A percentile compares a stretch with the other conserved stretches of the same genome.
Evolutionary conservation across 2,797 vertebrate genomes (phyloP).

Genomic region (Macrochelys suwanniensis): DNA sequence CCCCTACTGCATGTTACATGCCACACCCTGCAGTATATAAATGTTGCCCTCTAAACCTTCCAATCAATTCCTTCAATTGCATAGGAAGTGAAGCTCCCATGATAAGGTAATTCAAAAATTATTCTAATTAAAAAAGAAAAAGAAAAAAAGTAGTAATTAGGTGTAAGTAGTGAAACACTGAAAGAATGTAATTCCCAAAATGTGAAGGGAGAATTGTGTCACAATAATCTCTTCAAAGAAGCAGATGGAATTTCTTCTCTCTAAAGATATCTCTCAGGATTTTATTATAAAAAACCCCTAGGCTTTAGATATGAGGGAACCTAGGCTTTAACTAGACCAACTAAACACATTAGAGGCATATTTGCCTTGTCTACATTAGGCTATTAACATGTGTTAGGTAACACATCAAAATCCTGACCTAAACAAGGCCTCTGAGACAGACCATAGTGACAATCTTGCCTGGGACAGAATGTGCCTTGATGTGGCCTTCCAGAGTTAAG

Average conservation of each 20-base stretch:
- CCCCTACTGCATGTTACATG: neutral
- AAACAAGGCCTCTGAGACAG: neutral
- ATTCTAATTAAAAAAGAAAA: neutral
- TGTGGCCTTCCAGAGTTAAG: neutral
- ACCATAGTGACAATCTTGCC: neutral
- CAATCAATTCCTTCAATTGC: neutral
- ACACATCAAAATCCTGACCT: neutral
- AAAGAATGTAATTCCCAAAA: neutral
- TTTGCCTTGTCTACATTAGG: neutral
- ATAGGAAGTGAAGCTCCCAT: neutral
- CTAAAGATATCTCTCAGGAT: neutral
- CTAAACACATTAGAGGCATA: conserved; percentile 14
- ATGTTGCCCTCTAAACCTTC: neutral
- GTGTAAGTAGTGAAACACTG: neutral
- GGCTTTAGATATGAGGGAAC: neutral
- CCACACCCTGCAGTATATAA: neutral
- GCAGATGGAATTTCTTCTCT: neutral
- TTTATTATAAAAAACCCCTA: neutral
- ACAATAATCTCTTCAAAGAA: neutral
- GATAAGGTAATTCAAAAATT: neutral
- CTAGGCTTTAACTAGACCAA: conserved; percentile 63
- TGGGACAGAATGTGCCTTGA: neutral
- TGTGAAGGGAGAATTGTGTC: neutral
- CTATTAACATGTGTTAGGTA: neutral
- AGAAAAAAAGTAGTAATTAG: neutral